phyloP scores from a whole-genome alignment of 2,113 vertebrate genomes.

The Rhabdornis inornatus region DNA sequence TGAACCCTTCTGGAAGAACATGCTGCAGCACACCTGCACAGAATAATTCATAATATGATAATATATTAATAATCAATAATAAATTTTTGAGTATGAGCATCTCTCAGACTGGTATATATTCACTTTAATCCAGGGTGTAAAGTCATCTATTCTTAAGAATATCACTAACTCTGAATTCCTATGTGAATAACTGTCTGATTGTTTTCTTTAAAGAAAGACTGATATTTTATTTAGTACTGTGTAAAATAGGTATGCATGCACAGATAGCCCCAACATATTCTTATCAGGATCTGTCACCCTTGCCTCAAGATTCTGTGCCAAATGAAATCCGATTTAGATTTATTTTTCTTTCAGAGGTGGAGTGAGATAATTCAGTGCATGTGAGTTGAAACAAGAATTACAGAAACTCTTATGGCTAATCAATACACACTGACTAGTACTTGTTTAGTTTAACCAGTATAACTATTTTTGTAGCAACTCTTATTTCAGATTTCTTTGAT shows the following conservation, averaged over 20 bases:
- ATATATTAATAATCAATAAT: neutral
- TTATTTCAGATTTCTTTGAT: neutral
- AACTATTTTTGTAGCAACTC: neutral
- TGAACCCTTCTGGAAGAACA: neutral
- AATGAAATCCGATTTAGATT: neutral
- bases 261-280: neutral
- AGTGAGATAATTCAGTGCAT: neutral
- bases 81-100: neutral
- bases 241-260: neutral
- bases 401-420: neutral
- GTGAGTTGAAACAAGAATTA: neutral
- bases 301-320: neutral
- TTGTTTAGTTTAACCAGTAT: neutral
- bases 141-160: neutral
- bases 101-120: neutral
- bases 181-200: neutral
- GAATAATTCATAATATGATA: neutral
- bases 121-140: neutral
- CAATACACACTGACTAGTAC: neutral
- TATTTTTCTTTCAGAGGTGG: neutral
- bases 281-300: neutral
- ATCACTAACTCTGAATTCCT: neutral
- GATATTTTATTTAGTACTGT: neutral
- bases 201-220: neutral
- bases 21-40: neutral